Conservation (phyloP, 2,888 invertebrate genomes). For the Lepidonotus clava region DNA sequence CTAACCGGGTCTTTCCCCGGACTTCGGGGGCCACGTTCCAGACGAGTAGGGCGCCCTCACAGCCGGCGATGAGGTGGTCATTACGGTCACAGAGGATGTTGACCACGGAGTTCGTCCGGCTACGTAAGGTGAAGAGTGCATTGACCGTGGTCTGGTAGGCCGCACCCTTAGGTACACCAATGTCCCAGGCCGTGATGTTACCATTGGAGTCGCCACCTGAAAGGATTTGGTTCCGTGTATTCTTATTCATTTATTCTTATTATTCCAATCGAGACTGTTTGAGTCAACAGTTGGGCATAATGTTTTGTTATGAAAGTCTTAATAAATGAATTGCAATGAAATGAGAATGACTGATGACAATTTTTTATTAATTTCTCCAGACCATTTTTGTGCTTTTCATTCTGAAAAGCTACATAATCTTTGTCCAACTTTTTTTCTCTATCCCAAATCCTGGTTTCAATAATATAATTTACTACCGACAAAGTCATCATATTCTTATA, state of each 20-base stretch:
- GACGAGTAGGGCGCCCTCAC: slow-evolving; percentile 73
- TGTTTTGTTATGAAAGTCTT: not conserved
- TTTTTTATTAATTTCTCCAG: too few species aligned
- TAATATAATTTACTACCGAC: not conserved
- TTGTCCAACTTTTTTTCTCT: too few species aligned
- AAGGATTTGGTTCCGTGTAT: too few species aligned
- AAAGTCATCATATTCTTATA: too few species aligned
- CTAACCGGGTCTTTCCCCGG: slow-evolving; percentile 11
- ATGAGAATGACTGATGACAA: not conserved
- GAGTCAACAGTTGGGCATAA: not conserved
- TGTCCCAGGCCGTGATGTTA: slow-evolving; percentile 73
- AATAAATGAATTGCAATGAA: not conserved
- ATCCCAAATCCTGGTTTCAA: too few species aligned
- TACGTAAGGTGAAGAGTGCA: not conserved
- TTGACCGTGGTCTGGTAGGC: slow-evolving; percentile 3
- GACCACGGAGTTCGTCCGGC: not conserved
- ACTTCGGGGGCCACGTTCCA: slow-evolving; percentile 67
- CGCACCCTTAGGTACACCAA: slow-evolving; percentile 67
- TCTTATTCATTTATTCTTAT: too few species aligned
- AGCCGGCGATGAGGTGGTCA: slow-evolving; percentile 70
- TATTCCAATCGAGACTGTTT: not conserved
- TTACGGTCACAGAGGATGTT: not conserved
- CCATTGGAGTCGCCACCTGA: slow-evolving; percentile 72
- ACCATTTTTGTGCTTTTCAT: too few species aligned
- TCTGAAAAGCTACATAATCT: too few species aligned